These are phyloP conservation scores for Hetaerina titia DNA, from an alignment of 2,888 invertebrate species.

Conservation along the genomic window DNA sequence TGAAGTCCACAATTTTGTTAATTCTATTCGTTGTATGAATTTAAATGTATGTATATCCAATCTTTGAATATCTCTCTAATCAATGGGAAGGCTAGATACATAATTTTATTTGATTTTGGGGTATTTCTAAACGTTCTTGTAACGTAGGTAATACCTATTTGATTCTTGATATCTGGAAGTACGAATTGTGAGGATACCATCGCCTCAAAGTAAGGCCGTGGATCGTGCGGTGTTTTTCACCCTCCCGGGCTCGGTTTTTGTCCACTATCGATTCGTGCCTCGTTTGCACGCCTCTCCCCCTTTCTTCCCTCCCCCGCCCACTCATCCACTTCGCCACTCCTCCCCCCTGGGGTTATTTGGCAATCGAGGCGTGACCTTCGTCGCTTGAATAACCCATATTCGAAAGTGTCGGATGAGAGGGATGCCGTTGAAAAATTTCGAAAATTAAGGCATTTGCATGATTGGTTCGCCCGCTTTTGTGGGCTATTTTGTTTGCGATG, in stretches of 20 bases:
- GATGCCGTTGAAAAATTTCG: conserved; percentile 20
- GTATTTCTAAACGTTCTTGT: no score
- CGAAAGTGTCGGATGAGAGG: neutral
- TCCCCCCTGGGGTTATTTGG: conserved; percentile 13
- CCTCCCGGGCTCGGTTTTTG: neutral
- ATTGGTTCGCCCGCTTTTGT: conserved; percentile 6
- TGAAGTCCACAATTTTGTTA: no score
- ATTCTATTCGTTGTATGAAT: no score
- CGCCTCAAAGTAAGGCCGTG: neutral
- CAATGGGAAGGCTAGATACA: no score
- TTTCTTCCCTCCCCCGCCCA: neutral
- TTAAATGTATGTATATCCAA: no score
- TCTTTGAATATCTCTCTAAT: no score
- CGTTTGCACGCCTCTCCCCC: neutral
- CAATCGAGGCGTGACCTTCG: conserved; percentile 50
- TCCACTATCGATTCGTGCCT: conserved; percentile 14
- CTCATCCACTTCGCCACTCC: neutral
- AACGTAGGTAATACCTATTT: neutral
- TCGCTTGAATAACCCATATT: conserved; percentile 44
- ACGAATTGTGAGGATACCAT: neutral
- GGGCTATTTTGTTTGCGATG: neutral
- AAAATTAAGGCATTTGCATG: conserved; percentile 39
- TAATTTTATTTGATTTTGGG: no score
- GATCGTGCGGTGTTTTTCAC: neutral
- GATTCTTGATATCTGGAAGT: neutral